phyloP scores from a whole-genome alignment of 30 jellyfish, hydroid and myxozoan species.

The Rhopilema esculentum region DNA sequence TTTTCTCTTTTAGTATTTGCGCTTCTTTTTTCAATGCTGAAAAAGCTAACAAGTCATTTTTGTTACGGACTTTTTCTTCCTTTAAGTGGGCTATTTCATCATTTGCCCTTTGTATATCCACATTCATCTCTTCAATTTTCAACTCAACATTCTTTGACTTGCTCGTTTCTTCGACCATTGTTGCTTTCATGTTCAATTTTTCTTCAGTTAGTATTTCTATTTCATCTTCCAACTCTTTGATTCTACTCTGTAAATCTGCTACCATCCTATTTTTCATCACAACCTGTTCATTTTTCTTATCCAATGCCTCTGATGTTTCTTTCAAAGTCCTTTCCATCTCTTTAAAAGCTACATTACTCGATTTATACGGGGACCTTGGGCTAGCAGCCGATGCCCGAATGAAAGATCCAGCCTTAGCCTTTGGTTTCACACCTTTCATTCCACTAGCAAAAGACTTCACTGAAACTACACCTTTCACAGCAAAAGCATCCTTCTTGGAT shows the following conservation, averaged over 20 bases:
- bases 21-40: background rate
- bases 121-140: background rate
- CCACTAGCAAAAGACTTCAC: background rate
- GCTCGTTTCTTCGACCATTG: slow-evolving; percentile 3
- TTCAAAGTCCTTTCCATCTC: slow-evolving; percentile 30
- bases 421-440: slow-evolving; percentile 24
- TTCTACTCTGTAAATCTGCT: slow-evolving; percentile 1
- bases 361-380: slow-evolving; percentile 42
- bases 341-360: slow-evolving; percentile 15
- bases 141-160: background rate
- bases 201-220: slow-evolving; percentile 25
- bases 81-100: background rate
- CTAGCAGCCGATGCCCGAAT: slow-evolving; percentile 6
- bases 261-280: slow-evolving; percentile 7
- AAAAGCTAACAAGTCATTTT: background rate
- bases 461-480: too few species aligned
- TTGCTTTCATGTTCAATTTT: background rate
- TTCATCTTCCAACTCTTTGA: slow-evolving; percentile 37
- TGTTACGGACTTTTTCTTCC: too few species aligned
- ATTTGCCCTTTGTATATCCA: background rate
- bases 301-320: slow-evolving; percentile 33
- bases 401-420: background rate
- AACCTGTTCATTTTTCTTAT: slow-evolving; percentile 51
- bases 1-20: background rate
- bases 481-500: too few species aligned